These are phyloP conservation scores for Hydropsyche betteni DNA, from an alignment of 2,888 invertebrate species.

Conservation along the genomic window DNA sequence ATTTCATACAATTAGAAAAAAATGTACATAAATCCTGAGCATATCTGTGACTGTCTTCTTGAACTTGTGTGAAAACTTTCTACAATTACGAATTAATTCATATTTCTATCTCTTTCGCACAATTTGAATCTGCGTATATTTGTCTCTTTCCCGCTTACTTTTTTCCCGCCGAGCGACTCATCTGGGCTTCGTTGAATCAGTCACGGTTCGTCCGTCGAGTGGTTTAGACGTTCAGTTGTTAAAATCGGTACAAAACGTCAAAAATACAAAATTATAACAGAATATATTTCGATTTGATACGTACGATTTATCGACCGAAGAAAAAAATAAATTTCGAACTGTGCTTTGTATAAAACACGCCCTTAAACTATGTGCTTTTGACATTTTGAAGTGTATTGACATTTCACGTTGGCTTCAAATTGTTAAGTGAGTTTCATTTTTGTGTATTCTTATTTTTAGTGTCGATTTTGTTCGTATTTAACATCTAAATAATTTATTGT, in stretches of 20 bases:
- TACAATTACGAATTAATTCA: constrained; percentile 42
- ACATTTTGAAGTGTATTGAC: constrained; percentile 1
- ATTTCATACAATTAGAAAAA: not conserved
- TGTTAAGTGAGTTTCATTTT: constrained; percentile 9
- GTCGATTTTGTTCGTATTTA: not conserved
- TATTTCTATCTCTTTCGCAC: constrained; percentile 38
- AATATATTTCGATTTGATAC: not conserved
- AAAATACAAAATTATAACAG: not conserved
- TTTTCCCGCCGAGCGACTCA: constrained; percentile 35
- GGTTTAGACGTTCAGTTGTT: constrained; percentile 27
- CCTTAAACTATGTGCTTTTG: not conserved
- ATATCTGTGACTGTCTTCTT: constrained; percentile 40
- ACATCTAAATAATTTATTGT: no score
- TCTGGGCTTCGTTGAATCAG: constrained; percentile 40
- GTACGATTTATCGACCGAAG: not conserved
- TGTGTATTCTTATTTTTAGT: not conserved
- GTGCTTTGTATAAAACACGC: not conserved
- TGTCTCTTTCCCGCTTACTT: constrained; percentile 30
- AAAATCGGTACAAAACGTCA: not conserved
- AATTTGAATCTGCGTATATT: not conserved
- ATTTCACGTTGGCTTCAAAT: not conserved
- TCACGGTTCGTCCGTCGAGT: constrained; percentile 47
- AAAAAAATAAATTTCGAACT: not conserved
- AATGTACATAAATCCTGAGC: not conserved
- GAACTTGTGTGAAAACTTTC: constrained; percentile 51